These are phyloP conservation scores for Gadopsis bispinosus DNA, from an alignment of 2,797 vertebrate genomes.

Conservation along the genomic window DNA sequence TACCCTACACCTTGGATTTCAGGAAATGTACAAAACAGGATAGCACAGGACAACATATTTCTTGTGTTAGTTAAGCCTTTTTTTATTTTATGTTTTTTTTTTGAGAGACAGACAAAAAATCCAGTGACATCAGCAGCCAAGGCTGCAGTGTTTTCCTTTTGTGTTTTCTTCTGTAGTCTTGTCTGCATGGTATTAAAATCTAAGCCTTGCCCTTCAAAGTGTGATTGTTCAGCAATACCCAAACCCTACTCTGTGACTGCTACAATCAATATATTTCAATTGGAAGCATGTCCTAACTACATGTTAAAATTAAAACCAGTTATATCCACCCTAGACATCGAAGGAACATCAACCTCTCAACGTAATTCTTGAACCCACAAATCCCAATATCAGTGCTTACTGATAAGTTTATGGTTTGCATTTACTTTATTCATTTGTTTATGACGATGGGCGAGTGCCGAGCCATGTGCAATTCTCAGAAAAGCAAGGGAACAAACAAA, in stretches of 20 bases:
- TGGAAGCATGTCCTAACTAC: not conserved
- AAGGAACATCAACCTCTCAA: not conserved
- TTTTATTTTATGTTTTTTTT: conserved; percentile 54
- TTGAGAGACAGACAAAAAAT: conserved; percentile 30
- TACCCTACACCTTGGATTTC: conserved; percentile 77
- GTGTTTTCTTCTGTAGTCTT: conserved; percentile 17
- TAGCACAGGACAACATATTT: conserved; percentile 72
- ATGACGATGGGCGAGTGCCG: not conserved
- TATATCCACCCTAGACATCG: not conserved
- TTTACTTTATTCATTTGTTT: not conserved
- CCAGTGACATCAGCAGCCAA: conserved; percentile 65
- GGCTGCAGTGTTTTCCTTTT: conserved; percentile 52
- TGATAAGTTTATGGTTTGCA: not conserved
- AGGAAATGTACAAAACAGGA: conserved; percentile 85
- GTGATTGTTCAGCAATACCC: conserved; percentile 19
- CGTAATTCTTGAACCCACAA: not conserved
- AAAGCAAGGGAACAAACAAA: conserved; percentile 19
- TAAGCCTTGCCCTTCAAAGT: not conserved
- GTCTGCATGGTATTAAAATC: conserved; percentile 16
- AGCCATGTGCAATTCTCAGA: not conserved
- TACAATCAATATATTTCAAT: not conserved
- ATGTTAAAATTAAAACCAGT: not conserved
- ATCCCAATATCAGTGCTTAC: not conserved
- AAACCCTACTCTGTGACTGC: not conserved
- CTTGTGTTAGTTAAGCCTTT: conserved; percentile 69